Base-by-base conservation (phyloP, 2,113 vertebrate species). In the Thryonomys swinderianus region DNA sequence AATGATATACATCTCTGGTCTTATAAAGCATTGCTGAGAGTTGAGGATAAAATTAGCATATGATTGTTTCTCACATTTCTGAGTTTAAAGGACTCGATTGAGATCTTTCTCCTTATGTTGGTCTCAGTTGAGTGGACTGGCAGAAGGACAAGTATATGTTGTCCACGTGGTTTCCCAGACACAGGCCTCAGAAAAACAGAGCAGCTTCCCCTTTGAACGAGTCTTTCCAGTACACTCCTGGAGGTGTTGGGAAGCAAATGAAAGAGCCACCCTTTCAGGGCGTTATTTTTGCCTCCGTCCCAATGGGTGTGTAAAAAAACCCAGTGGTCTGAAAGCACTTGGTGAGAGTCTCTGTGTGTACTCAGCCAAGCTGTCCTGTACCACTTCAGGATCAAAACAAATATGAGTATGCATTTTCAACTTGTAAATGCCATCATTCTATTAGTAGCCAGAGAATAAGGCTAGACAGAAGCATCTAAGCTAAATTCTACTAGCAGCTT, bases 361-460 rank as follows among this genome's bases (percentile, higher is more conserved):
- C 21, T 78, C 7, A 78, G 14, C 0, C 37, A 91, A 95, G 51
- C 0, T 69, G 34, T 42, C 90, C 76, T 25, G 20, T 89, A 25
- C 18, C 71, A 30, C 5, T 96, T 57, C 73, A 73, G 57, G 67
- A 20, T 67, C 82, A 71, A 23, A 93, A 20, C 37, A 96, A 95
- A 25, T 53, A 61, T 93, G 73, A 32, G 81, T 17, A 61, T 92
- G 93, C 12, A 92, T n/a, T 96, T 89, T 73, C 16, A 40, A 9
- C 85, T 81, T 95, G 4, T 69, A 95, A 97, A 94, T 90, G 57
- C 23, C 95, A 40, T 74, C 93, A 83, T 59, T 86, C 30, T 92
- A 32, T 8, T 7, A 85, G 87, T 96, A 88, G 57, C 55, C 57
- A 92, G 62, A 91, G n/a, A 67, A 32, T 2, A 93, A 91, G 51